These are phyloP conservation scores for Rhynchophorus ferrugineus DNA, from an alignment of 1,140 invertebrate genomes.

Conservation along the genomic window DNA sequence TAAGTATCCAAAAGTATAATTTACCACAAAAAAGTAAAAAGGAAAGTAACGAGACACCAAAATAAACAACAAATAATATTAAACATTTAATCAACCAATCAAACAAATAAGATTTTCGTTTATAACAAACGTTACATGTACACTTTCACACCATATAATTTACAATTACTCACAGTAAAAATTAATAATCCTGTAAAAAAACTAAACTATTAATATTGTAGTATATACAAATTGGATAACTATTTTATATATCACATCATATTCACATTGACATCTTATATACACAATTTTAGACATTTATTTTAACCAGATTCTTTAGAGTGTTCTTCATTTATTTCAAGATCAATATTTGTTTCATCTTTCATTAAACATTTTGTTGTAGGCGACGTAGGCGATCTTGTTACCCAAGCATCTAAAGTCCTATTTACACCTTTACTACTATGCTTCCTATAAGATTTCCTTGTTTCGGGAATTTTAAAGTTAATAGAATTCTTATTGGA, in stretches of 20 bases:
- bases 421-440: constrained; percentile 17
- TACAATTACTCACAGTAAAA: constrained; percentile 35
- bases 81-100: neutral
- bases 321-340: constrained; percentile 1
- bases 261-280: constrained; percentile 11
- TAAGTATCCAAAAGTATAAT: no score
- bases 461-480: constrained; percentile 18
- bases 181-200: constrained; percentile 34
- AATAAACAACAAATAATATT: neutral
- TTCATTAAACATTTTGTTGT: constrained; percentile 2
- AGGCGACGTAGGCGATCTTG: constrained; percentile 2
- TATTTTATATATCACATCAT: constrained; percentile 17
- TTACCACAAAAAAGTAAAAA: neutral
- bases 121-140: constrained; percentile 16
- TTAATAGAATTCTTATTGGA: neutral
- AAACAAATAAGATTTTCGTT: neutral
- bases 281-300: constrained; percentile 9
- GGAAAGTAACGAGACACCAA: constrained; percentile 1
- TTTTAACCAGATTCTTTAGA: constrained; percentile 6
- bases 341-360: neutral
- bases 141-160: constrained; percentile 33
- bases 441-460: constrained; percentile 23
- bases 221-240: constrained; percentile 26
- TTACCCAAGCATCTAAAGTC: constrained; percentile 30
- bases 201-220: constrained; percentile 29